Evolutionary conservation across 37 sponge, comb jelly and placozoan genomes (phyloP).

Genomic region (Halichondria panicea): DNA sequence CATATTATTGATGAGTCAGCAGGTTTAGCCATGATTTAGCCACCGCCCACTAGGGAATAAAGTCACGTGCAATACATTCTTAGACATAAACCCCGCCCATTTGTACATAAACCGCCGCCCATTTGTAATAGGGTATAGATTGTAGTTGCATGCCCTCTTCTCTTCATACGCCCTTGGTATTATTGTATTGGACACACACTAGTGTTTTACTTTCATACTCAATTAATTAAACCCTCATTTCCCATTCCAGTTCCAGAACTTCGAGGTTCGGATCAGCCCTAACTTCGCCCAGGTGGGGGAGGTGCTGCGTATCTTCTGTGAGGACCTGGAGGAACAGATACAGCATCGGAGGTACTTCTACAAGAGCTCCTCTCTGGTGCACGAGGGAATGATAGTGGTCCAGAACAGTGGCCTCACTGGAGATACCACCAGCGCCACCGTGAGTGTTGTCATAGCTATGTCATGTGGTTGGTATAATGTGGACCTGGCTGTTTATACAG

Average conservation of each 20-base stretch:
- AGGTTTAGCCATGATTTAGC: too few species aligned
- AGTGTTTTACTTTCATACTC: not conserved
- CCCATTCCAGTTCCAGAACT: slow-evolving; percentile 5
- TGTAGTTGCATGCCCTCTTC: too few species aligned
- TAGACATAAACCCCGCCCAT: too few species aligned
- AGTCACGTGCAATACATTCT: too few species aligned
- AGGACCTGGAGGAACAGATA: slow-evolving; percentile 69
- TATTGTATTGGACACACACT: not conserved
- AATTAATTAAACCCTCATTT: not conserved
- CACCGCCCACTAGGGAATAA: too few species aligned
- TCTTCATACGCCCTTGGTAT: too few species aligned
- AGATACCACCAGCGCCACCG: slow-evolving; percentile 68
- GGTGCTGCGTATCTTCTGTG: slow-evolving; percentile 68
- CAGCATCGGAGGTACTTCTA: slow-evolving; percentile 70
- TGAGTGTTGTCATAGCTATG: slow-evolving; percentile 5
- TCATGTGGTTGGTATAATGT: not conserved
- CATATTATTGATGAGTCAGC: too few species aligned
- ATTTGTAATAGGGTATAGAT: too few species aligned
- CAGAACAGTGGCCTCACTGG: slow-evolving; percentile 68
- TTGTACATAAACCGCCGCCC: too few species aligned
- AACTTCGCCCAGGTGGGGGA: slow-evolving; percentile 64
- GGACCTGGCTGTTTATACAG: not conserved
- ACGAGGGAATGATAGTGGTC: slow-evolving; percentile 76
- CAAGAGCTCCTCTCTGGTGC: slow-evolving; percentile 69
- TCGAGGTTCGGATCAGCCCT: slow-evolving; percentile 49